Conservation (phyloP, 2,797 vertebrate species). For the Pelodytes ibericus region DNA sequence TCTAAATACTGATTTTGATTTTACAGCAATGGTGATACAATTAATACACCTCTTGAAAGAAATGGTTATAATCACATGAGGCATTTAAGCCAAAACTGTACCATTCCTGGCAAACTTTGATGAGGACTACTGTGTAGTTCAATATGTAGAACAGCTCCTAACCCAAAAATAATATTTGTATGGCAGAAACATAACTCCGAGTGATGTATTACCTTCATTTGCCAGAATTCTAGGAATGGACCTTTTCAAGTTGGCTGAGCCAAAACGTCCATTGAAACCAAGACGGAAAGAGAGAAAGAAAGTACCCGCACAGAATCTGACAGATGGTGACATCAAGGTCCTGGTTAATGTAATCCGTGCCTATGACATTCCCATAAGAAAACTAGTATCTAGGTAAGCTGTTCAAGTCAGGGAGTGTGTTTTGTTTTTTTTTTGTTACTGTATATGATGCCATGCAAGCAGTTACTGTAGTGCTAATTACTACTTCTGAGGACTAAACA, state of each 20-base stretch:
- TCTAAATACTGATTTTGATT: neutral
- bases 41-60: neutral
- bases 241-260: slow-evolving; percentile 91
- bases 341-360: slow-evolving; percentile 90
- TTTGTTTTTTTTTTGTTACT: no score
- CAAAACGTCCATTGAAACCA: slow-evolving; percentile 91
- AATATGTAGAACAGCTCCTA: neutral
- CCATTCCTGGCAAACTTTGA: slow-evolving; percentile 29
- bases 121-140: slow-evolving; percentile 25
- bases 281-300: slow-evolving; percentile 94
- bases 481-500: no score
- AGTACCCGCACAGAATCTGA: slow-evolving; percentile 91
- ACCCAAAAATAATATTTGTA: neutral
- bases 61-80: neutral
- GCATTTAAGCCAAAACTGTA: neutral
- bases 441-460: no score
- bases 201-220: neutral
- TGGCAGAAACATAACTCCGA: slow-evolving; percentile 4
- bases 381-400: slow-evolving; percentile 71
- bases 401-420: no score
- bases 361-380: slow-evolving; percentile 89
- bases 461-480: no score
- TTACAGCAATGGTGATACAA: neutral
- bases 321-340: slow-evolving; percentile 89
- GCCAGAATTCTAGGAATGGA: slow-evolving; percentile 87